Evolutionary conservation across 2,797 vertebrate genomes (phyloP), one percentile per base, ranked within the genome.

Genomic region (Esox lucius): DNA sequence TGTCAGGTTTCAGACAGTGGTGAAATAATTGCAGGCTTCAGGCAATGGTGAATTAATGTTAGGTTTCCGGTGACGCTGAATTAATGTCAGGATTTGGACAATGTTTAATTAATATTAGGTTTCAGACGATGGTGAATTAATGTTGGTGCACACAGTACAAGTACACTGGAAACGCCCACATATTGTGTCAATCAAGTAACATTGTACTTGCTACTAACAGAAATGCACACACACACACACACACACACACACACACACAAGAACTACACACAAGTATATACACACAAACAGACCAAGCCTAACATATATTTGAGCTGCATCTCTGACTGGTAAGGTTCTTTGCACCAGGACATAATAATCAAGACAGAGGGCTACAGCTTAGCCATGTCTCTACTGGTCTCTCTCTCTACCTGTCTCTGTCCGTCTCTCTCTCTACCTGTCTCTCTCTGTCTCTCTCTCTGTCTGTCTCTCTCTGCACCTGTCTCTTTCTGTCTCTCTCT

Each of bases 291-390:
- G 28, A 61, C 61, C 46, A 39, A 59, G 24, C 66, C 16, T 22
- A 24, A 80, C 28, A 49, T 16, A 3, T 15, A 77, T 79, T 72
- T 85, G 75, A 73, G 73, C 70, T 85, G 87, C 89, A 82, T 87
- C 80, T 84, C 75, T 79, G 84, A 77, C 84, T 79, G 81, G 86
- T 91, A 88, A 89, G 88, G 91, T 88, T 90, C 82, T 79, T 81
- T 84, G 84, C 87, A 85, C 87, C 78, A 75, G 83, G 85, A 86
- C 91, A 92, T 93, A 88, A 88, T 91, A 93, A 93, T 93, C 90
- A 91, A 81, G 5, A 17, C 73, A 72, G 80, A 84, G 86, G 77
- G 74, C 86, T 88, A 87, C 87, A 90, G 83, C 87, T 84, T 87
- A 77, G 81, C 77, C 80, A 74, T 81, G 80, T 86, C 86, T 89